Base-by-base conservation (phyloP, 2,113 vertebrate species). In the Paracyprichromis sp. region DNA sequence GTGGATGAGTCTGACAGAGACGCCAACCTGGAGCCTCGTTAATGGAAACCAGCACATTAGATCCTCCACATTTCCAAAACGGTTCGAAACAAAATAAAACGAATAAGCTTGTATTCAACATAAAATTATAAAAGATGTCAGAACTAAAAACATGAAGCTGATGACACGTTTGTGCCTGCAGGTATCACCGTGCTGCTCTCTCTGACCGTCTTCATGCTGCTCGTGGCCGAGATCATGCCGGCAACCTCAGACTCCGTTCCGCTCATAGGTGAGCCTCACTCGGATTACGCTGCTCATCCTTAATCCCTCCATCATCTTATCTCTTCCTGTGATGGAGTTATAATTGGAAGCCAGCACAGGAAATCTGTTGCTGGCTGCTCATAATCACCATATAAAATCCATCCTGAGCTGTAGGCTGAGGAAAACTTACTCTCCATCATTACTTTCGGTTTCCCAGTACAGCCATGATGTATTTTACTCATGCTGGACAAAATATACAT, bases 141-240 rank as follows among this genome's bases (percentile, higher is more conserved):
- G 21, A 71, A 43, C 9, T n/a, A 71, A 0, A 71, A 9, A 9
- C 66, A 45, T 3, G 38, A 17, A 4, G 8, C 66, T 73, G 38
- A 73, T 61, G 57, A 31, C 57, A 9, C 3, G 2, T 34, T 24
- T 31, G 14, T 82, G n/a, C 71, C 21, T 56, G 40, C 88, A 94
- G 93, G 93, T 0, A 93, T 94, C 88, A 94, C 93, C 0, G 93
- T 94, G 80, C 7, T 94, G 79, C 91, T 94, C 10, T 94, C 93
- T 45, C 88, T 94, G 59, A 94, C 93, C 0, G 92, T 94, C 83
- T 94, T 94, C 93, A 94, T 94, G 93, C 84, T 94, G 89, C 86
- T 94, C 31, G 93, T 94, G 0, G 93, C 93, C 26, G 93, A 94
- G 73, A 94, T 94, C 83, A 94, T 94, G 93, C 93, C 93, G 5